A percentile compares a stretch with the other conserved stretches of the same genome.
phyloP scores from a whole-genome alignment of 2,888 invertebrate species.

The Catocala nupta region DNA sequence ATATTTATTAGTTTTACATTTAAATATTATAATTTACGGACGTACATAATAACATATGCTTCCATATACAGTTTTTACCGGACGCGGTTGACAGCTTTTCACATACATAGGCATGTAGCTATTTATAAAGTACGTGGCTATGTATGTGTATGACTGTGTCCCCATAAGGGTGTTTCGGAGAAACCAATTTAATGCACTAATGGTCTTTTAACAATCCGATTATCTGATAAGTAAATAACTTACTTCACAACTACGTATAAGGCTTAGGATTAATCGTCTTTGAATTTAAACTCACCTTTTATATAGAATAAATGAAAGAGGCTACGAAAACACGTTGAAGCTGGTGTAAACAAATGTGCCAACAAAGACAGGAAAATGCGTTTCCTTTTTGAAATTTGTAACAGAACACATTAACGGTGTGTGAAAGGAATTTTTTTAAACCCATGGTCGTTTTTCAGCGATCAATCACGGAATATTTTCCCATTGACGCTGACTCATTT shows the following conservation, averaged over 20 bases:
- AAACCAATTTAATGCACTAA: slow-evolving; percentile 28
- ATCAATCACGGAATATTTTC: slow-evolving; percentile 54
- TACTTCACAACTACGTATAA: neutral
- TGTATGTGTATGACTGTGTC: too few relatives aligned
- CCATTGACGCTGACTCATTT: slow-evolving; percentile 35
- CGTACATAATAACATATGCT: too few relatives aligned
- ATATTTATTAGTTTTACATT: too few relatives aligned
- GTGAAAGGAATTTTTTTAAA: slow-evolving; percentile 25
- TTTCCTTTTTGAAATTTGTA: slow-evolving; percentile 18
- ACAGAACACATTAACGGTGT: slow-evolving; percentile 19
- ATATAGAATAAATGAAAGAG: neutral
- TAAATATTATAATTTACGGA: too few relatives aligned
- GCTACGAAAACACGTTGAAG: neutral
- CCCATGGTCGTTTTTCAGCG: slow-evolving; percentile 38
- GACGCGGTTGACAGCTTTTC: too few relatives aligned
- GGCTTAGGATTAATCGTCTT: too few relatives aligned
- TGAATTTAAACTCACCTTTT: neutral
- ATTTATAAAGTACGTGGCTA: too few relatives aligned
- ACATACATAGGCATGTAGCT: too few relatives aligned
- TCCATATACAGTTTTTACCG: too few relatives aligned
- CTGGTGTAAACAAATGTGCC: neutral
- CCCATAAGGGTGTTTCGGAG: slow-evolving; percentile 35
- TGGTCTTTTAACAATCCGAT: slow-evolving; percentile 26
- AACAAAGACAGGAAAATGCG: slow-evolving; percentile 1
- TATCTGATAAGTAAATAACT: slow-evolving; percentile 16